Conservation (phyloP, 1,140 invertebrate genomes). For the Calosoma granatense region DNA sequence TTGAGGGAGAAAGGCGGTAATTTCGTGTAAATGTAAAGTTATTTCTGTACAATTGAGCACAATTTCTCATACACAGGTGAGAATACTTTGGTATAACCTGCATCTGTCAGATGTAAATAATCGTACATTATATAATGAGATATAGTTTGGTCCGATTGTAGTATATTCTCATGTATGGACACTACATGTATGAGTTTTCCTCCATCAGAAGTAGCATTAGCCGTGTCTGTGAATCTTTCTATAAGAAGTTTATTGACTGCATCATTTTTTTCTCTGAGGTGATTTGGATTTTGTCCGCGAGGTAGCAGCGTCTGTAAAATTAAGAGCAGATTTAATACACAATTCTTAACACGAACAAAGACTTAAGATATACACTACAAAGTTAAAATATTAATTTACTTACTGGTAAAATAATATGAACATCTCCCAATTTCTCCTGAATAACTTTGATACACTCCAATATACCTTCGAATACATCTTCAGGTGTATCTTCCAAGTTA, state of each 20-base stretch:
- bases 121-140: conserved; percentile 60
- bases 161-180: conserved; percentile 44
- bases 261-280: conserved; percentile 45
- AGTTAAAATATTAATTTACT: conserved; percentile 23
- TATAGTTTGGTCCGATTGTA: conserved; percentile 49
- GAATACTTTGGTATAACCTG: conserved; percentile 56
- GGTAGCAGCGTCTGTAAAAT: conserved; percentile 50
- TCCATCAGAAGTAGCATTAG: conserved; percentile 23
- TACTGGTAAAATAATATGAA: conserved; percentile 53
- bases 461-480: conserved; percentile 56
- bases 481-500: conserved; percentile 50
- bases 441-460: conserved; percentile 48
- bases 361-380: too few species aligned
- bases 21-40: too few species aligned
- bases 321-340: conserved; percentile 13
- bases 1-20: too few species aligned
- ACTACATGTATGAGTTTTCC: conserved; percentile 36
- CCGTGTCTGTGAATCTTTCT: conserved; percentile 32
- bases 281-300: conserved; percentile 54
- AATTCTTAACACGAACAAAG: too few species aligned
- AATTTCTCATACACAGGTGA: conserved; percentile 47
- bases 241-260: conserved; percentile 48
- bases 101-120: conserved; percentile 57
- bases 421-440: conserved; percentile 40
- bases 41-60: too few species aligned